Conservation (phyloP, 2,113 vertebrate genomes). For the Hipposideros armiger region DNA sequence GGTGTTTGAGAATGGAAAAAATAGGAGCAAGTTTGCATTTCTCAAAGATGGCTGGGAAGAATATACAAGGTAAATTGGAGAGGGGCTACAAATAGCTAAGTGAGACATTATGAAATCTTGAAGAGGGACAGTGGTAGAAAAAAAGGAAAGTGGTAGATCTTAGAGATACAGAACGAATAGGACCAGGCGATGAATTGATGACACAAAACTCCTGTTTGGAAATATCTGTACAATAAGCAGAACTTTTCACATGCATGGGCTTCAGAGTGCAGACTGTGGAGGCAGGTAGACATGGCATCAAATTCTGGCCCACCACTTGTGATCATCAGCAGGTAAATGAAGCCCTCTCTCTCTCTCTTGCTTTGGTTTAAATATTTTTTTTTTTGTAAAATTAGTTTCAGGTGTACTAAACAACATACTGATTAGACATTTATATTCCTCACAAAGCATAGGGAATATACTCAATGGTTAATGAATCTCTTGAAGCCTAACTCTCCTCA, state of each 20-base stretch:
- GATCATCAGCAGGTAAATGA: neutral
- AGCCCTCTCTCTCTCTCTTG: neutral
- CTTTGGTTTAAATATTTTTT: no score
- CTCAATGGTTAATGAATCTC: neutral
- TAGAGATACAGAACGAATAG: neutral
- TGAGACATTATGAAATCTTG: neutral
- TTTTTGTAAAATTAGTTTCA: no score
- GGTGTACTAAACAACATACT: no score
- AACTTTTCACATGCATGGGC: neutral
- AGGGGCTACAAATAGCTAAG: neutral
- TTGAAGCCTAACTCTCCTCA: neutral
- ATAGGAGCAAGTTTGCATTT: neutral
- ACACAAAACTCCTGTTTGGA: neutral
- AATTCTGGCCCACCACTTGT: neutral
- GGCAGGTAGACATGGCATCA: neutral
- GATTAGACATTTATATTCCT: no score
- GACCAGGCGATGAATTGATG: neutral
- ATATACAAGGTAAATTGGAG: neutral
- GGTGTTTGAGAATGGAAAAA: neutral
- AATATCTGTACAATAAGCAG: neutral
- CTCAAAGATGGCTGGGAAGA: neutral
- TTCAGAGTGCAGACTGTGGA: neutral
- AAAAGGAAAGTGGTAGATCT: neutral
- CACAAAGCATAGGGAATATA: no score
- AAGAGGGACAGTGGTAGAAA: neutral